Evolutionary conservation across 2,797 vertebrate genomes (phyloP), one percentile per base, ranked within the genome.

Genomic region (Aldrovandia affinis): DNA sequence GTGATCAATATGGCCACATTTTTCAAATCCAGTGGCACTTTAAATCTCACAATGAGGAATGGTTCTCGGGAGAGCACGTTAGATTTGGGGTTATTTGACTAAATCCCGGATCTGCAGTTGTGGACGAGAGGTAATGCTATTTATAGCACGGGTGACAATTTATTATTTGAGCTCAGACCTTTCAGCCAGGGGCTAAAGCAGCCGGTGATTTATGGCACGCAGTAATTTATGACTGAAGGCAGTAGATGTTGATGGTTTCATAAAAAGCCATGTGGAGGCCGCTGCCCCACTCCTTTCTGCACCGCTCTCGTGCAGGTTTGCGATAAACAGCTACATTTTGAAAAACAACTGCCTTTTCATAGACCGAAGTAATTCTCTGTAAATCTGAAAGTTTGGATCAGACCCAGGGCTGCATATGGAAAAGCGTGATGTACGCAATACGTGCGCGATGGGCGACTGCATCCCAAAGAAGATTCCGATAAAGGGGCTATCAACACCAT

Each of bases 201-300:
- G 6, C 55, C 10, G 12, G 12, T 14, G 42, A 83, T 61, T 42
- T 25, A 61, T 14, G n/a, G 36, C 8, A 57, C 15, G 54, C 57
- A 22, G 42, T 52, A 50, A 79, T 61, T 78, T 78, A 55, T 42
- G 83, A 63, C 59, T 36, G 20, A 83, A 63, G 36, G 77, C 59
- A 61, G 57, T 28, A 55, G 5, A 80, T 68, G 77, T 42, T 52
- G 28, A 70, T 5, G 57, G 42, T 18, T 59, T 52, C 42, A 33
- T 44, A 28, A 63, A 84, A 68, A n/a, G 33, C 83, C 83, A 83
- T 50, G 25, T 57, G 30, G 42, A 61, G n/a, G 30, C 25, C 25
- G n/a, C 42, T 68, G 59, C 42, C 52, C 33, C n/a, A 14, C 30
- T 68, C 59, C 28, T 84, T 68, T 54, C 25, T 63, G 22, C 12